Conservation (phyloP, 2,888 invertebrate genomes). For the Xanthia icteritia region DNA sequence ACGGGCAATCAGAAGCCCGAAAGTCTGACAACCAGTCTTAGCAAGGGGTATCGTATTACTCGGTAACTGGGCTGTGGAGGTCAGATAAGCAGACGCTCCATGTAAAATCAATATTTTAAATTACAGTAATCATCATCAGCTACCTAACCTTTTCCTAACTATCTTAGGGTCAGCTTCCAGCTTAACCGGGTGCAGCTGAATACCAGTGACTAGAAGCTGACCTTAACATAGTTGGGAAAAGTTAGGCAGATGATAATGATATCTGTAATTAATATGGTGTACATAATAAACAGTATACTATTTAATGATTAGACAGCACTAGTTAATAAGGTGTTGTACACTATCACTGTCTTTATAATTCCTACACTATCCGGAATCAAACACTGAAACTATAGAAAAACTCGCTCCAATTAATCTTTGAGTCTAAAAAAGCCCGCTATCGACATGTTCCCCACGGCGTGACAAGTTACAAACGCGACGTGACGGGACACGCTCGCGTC, state of each 20-base stretch:
- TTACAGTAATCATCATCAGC: too few relatives aligned
- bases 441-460: constrained; percentile 53
- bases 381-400: background rate
- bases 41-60: too few relatives aligned
- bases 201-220: too few relatives aligned
- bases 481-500: constrained; percentile 43
- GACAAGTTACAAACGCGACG: constrained; percentile 58
- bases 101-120: too few relatives aligned
- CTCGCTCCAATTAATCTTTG: constrained; percentile 32
- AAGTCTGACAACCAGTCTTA: too few relatives aligned
- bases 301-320: background rate
- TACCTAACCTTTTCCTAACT: too few relatives aligned
- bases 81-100: too few relatives aligned
- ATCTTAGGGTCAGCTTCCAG: too few relatives aligned
- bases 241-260: background rate
- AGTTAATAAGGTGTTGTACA: background rate
- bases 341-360: background rate
- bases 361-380: background rate
- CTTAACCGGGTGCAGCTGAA: too few relatives aligned
- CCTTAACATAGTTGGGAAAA: too few relatives aligned
- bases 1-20: too few relatives aligned
- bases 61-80: too few relatives aligned
- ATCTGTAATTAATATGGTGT: background rate
- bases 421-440: constrained; percentile 45
- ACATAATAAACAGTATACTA: background rate